A percentile compares a stretch with the other conserved stretches of the same genome.
phyloP scores from a whole-genome alignment of 2,113 vertebrate species.

The Paracyprichromis sp. region DNA sequence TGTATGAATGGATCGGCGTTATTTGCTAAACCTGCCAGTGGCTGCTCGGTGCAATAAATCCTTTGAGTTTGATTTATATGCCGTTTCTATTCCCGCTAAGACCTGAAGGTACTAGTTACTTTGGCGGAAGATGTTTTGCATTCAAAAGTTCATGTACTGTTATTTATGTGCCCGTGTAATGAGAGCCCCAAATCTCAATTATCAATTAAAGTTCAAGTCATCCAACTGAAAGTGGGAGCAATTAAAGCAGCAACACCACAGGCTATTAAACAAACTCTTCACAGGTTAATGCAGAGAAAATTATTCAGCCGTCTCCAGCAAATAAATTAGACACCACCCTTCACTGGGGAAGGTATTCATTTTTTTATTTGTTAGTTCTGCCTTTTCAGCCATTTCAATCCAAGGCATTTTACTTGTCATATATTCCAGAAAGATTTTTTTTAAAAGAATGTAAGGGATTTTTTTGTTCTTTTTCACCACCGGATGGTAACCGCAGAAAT shows the following conservation, averaged over 20 bases:
- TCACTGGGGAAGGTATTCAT: background rate
- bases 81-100: background rate
- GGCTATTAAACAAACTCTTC: background rate
- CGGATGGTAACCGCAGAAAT: background rate
- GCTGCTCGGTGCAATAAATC: background rate
- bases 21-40: background rate
- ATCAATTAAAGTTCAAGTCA: conserved; percentile 21
- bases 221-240: background rate
- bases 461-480: background rate
- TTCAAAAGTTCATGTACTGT: background rate
- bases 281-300: conserved; percentile 2
- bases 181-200: background rate
- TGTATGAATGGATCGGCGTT: background rate
- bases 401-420: background rate
- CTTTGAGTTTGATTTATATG: background rate
- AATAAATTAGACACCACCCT: background rate
- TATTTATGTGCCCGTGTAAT: background rate
- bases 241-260: conserved; percentile 4
- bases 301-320: background rate
- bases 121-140: background rate
- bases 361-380: background rate
- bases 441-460: background rate
- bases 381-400: background rate
- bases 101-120: background rate
- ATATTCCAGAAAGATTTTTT: background rate